A percentile compares a stretch with the other conserved stretches of the same genome.
These are phyloP conservation scores for Aphidius colemani DNA, from an alignment of 2,888 invertebrate genomes.

Conservation along the genomic window DNA sequence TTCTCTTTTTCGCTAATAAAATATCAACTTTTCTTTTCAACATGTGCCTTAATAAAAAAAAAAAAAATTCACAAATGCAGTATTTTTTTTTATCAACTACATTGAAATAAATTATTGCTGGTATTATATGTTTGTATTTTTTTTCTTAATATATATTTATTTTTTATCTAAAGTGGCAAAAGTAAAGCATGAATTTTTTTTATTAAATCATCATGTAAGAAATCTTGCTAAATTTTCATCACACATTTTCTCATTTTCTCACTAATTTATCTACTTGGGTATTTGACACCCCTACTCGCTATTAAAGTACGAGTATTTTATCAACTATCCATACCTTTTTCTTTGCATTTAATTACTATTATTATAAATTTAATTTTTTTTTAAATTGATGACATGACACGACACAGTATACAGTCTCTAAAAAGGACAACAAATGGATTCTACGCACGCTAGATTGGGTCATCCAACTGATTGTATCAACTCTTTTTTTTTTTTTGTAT, in stretches of 20 bases:
- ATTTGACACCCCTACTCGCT: slow-evolving; percentile 26
- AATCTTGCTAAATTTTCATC: background rate
- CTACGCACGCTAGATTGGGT: slow-evolving; percentile 20
- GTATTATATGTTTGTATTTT: slow-evolving; percentile 2
- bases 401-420: slow-evolving; percentile 43
- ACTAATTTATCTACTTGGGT: slow-evolving; percentile 5
- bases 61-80: too few species aligned
- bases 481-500: background rate
- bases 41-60: too few species aligned
- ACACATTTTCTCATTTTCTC: background rate
- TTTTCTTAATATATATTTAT: slow-evolving; percentile 27
- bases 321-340: slow-evolving; percentile 15
- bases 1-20: too few species aligned
- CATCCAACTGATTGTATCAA: slow-evolving; percentile 4
- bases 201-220: too few species aligned
- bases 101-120: slow-evolving; percentile 16
- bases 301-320: slow-evolving; percentile 31
- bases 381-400: slow-evolving; percentile 38
- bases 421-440: slow-evolving; percentile 34
- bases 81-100: slow-evolving; percentile 16
- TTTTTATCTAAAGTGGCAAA: background rate
- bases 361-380: slow-evolving; percentile 12
- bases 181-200: background rate
- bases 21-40: too few species aligned
- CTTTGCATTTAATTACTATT: slow-evolving; percentile 6